phyloP scores from a whole-genome alignment of 2,797 vertebrate genomes.

The Chaetodon trifasciatus region DNA sequence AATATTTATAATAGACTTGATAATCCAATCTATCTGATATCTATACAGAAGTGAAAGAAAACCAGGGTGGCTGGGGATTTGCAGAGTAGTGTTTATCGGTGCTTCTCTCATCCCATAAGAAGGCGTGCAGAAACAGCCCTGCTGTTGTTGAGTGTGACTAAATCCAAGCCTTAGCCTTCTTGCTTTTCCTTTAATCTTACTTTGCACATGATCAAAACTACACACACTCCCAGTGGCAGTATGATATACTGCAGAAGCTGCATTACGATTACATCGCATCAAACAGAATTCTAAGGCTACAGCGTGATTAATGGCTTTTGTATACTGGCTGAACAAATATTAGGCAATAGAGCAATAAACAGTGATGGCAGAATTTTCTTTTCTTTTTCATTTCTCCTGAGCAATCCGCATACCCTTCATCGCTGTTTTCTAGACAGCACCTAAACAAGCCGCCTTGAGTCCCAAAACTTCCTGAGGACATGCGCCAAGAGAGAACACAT shows the following conservation, averaged over 20 bases:
- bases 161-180: conserved; percentile 62
- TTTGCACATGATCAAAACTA: conserved; percentile 69
- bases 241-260: conserved; percentile 59
- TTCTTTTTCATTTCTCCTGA: conserved; percentile 51
- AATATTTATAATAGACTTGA: conserved; percentile 65
- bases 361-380: conserved; percentile 45
- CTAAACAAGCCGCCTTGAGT: conserved; percentile 46
- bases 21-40: conserved; percentile 64
- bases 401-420: conserved; percentile 38
- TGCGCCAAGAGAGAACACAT: conserved; percentile 38
- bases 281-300: conserved; percentile 83
- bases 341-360: conserved; percentile 71
- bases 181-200: conserved; percentile 74
- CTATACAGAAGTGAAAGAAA: conserved; percentile 39
- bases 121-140: conserved; percentile 46
- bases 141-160: conserved; percentile 66
- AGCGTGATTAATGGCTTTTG: conserved; percentile 79
- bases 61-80: conserved; percentile 46
- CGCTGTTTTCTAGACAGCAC: conserved; percentile 36
- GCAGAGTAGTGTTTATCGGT: conserved; percentile 39
- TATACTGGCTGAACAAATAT: conserved; percentile 71
- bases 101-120: conserved; percentile 43
- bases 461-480: conserved; percentile 47
- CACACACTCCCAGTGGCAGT: conserved; percentile 60
- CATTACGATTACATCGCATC: conserved; percentile 76